Conservation (phyloP, 2,113 vertebrate genomes). For the Casuarius casuarius region DNA sequence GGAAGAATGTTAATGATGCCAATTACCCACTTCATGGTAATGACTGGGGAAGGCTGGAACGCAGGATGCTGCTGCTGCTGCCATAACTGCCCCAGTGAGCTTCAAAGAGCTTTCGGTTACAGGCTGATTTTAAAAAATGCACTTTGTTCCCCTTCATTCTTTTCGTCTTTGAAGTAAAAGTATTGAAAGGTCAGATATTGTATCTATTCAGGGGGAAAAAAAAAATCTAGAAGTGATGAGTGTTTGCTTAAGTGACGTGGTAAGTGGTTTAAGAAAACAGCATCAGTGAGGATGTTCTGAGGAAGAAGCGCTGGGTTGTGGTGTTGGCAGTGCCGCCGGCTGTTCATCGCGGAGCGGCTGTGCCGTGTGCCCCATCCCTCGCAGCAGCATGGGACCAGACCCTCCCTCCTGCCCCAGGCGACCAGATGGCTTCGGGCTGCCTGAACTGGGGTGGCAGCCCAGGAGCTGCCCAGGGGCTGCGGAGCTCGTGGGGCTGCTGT, state of each 20-base stretch:
- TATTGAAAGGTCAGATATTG: neutral
- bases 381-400: neutral
- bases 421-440: neutral
- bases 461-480: neutral
- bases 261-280: neutral
- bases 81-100: neutral
- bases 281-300: neutral
- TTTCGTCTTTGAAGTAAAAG: neutral
- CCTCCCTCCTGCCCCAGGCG: neutral
- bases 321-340: neutral
- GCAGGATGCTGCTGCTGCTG: neutral
- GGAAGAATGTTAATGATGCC: conserved; percentile 25
- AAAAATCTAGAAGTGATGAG: neutral
- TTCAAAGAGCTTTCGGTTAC: neutral
- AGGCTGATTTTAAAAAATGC: neutral
- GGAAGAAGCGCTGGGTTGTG: neutral
- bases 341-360: neutral
- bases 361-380: neutral
- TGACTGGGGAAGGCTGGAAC: neutral
- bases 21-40: neutral
- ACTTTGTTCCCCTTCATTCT: neutral
- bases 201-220: rapidly evolving
- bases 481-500: neutral
- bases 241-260: neutral
- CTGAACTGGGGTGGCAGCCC: neutral